Conservation (phyloP, 2,797 vertebrate species). For the Naso thynnoides region DNA sequence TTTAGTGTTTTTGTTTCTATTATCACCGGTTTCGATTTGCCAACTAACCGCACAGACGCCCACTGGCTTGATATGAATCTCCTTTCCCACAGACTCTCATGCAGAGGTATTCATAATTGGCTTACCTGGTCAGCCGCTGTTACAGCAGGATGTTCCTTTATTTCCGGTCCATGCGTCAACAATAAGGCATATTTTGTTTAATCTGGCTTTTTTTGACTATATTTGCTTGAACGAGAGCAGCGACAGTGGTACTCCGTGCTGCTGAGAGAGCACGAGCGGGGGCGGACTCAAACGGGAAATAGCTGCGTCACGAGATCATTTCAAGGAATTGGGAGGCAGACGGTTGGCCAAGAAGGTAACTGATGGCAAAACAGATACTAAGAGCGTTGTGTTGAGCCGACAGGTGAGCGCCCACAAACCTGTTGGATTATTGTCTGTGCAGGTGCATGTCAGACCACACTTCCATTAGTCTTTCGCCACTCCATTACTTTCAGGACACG, state of each 20-base stretch:
- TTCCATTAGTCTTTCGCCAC: not conserved
- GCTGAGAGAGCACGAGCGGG: not conserved
- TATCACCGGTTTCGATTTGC: conserved; percentile 67
- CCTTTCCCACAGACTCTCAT: conserved; percentile 27
- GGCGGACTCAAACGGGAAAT: conserved; percentile 72
- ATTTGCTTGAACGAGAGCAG: not conserved
- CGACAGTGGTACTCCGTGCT: not conserved
- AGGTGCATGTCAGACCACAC: no score
- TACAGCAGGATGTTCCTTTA: not conserved
- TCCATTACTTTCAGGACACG: not conserved
- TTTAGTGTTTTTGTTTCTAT: conserved; percentile 1
- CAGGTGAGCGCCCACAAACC: not conserved
- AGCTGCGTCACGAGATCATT: conserved; percentile 51
- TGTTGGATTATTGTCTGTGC: not conserved
- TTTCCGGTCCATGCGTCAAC: not conserved
- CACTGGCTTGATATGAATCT: conserved; percentile 60
- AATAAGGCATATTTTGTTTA: not conserved
- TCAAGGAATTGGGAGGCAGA: conserved; percentile 51
- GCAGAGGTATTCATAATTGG: conserved; percentile 29
- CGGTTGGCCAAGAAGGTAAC: conserved; percentile 21
- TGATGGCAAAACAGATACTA: not conserved
- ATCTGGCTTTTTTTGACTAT: not conserved
- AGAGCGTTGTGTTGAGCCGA: not conserved
- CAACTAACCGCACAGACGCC: conserved; percentile 42
- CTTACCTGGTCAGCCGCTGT: conserved; percentile 54